phyloP scores from a whole-genome alignment of 2,888 invertebrate genomes.

The Acrobasis suavella region DNA sequence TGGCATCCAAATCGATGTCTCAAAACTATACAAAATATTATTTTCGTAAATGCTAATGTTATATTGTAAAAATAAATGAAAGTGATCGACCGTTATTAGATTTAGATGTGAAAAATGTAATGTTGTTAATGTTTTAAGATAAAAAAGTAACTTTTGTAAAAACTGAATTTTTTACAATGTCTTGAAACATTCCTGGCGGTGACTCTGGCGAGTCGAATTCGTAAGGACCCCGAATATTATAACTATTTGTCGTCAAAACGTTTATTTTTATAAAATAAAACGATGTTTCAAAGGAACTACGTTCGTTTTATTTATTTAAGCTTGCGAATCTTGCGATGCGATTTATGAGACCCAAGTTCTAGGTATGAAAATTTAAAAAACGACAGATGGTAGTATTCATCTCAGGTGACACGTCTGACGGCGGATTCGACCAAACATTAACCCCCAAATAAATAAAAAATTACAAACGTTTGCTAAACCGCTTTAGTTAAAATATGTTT shows the following conservation, averaged over 20 bases:
- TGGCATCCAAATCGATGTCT: constrained; percentile 21
- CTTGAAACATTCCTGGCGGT: constrained; percentile 85
- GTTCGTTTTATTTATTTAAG: constrained; percentile 23
- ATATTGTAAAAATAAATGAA: constrained; percentile 60
- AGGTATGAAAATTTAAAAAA: too few species aligned
- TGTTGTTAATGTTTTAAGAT: constrained; percentile 85
- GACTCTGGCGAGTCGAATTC: constrained; percentile 69
- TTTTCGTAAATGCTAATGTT: constrained; percentile 73
- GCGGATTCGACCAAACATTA: too few species aligned
- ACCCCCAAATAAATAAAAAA: too few species aligned
- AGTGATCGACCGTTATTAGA: constrained; percentile 81
- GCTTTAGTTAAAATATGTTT: too few species aligned
- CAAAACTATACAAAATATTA: constrained; percentile 49
- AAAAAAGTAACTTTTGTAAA: constrained; percentile 86
- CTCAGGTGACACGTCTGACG: too few species aligned
- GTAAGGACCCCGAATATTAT: constrained; percentile 81
- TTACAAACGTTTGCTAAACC: too few species aligned
- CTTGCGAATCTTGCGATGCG: too few species aligned
- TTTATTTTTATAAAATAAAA: constrained; percentile 84
- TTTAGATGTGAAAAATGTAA: constrained; percentile 81
- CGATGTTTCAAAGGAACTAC: constrained; percentile 68
- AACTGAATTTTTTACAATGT: constrained; percentile 86
- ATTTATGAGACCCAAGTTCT: too few species aligned
- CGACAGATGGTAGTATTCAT: too few species aligned
- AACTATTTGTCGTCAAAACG: constrained; percentile 83